A percentile compares a stretch with the other conserved stretches of the same genome.
Evolutionary conservation across 2,113 vertebrate genomes (phyloP).

Genomic region (Crotalus viridis): DNA sequence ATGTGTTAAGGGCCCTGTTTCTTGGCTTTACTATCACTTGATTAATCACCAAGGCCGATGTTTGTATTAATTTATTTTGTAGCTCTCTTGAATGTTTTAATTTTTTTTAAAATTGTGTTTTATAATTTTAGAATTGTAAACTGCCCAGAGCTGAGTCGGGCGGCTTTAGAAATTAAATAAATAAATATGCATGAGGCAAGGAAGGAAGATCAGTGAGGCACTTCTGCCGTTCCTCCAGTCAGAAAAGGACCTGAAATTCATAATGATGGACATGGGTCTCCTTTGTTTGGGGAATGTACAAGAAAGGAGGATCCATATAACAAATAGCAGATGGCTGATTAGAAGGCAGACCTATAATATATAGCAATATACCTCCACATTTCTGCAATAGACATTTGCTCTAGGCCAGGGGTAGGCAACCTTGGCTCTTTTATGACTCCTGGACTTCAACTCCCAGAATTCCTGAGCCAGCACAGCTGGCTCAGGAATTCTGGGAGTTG

Average conservation of each 20-base stretch:
- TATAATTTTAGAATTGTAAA: background rate
- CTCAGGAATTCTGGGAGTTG: no score
- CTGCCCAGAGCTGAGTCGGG: background rate
- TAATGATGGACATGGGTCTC: background rate
- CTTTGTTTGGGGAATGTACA: background rate
- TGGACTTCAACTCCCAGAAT: no score
- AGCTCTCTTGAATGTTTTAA: background rate
- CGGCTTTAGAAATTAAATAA: background rate
- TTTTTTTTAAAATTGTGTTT: background rate
- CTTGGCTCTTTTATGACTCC: no score
- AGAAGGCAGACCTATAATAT: background rate
- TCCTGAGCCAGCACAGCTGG: no score
- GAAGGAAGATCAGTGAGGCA: background rate
- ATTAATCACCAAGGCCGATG: background rate
- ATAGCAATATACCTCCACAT: background rate
- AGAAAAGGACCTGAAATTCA: background rate
- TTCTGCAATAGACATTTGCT: background rate
- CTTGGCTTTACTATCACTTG: background rate
- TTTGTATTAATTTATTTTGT: background rate
- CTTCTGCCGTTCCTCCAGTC: background rate
- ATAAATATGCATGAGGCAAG: background rate
- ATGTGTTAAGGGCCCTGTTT: background rate
- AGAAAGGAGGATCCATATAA: no score
- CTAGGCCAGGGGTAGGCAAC: background rate
- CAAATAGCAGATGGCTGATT: background rate